Evolutionary conservation across 2,113 vertebrate genomes (phyloP).

Genomic region (Enhydra lutris): DNA sequence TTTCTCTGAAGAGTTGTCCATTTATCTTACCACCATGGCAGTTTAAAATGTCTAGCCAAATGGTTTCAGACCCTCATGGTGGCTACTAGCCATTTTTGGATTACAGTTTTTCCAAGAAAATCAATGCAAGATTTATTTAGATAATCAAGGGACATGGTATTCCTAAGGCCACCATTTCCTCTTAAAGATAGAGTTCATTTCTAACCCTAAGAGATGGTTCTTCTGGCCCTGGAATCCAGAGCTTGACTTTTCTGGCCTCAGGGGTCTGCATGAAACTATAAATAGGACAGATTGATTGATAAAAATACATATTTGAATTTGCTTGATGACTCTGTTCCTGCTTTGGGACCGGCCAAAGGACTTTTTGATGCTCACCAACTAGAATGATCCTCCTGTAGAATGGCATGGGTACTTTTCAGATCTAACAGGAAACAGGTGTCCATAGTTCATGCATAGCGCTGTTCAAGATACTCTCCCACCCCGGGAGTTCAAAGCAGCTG

Average conservation of each 20-base stretch:
- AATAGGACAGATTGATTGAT: neutral
- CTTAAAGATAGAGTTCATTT: neutral
- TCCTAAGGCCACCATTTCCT: neutral
- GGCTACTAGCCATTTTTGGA: neutral
- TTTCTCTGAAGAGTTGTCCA: neutral
- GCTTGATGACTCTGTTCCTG: neutral
- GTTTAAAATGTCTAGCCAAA: neutral
- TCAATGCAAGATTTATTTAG: neutral
- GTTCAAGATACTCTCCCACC: neutral
- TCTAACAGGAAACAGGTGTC: no score
- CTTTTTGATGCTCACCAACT: neutral
- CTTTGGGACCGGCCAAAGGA: neutral
- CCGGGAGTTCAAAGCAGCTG: neutral
- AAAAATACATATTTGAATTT: neutral
- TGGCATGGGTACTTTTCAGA: no score
- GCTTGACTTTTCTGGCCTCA: neutral
- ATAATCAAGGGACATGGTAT: neutral
- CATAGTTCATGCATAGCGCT: rapidly evolving
- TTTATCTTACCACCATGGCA: neutral
- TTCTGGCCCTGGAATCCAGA: neutral
- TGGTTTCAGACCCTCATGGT: no score
- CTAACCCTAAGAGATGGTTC: neutral
- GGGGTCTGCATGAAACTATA: neutral
- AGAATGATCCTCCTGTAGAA: neutral
- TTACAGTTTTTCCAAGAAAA: neutral